Base-by-base conservation (phyloP, 2,797 vertebrate species). In the Pseudochirops cupreus region DNA sequence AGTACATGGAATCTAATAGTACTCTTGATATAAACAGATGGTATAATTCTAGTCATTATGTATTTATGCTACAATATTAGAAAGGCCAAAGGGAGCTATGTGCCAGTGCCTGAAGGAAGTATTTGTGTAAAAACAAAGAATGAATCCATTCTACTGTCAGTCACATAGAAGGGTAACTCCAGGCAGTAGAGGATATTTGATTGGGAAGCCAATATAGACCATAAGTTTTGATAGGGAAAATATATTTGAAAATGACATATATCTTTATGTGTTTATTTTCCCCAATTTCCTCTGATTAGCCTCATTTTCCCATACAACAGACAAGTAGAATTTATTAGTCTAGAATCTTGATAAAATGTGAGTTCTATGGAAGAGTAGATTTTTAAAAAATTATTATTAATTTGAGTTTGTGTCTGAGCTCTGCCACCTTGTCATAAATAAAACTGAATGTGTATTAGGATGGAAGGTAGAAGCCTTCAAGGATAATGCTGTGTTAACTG, bases 1-100 rank as follows among this genome's bases (percentile, higher is more conserved):
- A 59, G 90, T 96, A 57, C 90, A 97, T 97, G 97, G 97, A 97
- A 94, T 33, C 54, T 93, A 97, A 97, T 62, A 56, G 92, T 67
- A 96, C 90, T 50, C 93, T 57, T 96, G 94, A 96, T 95, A 94
- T 91, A 95, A 95, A 95, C 90, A 95, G 93, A 95, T 94, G 91
- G n/a, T 67, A 59, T 91, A 91, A 94, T 89, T 92, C 13, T 4
- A 96, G 90, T 91, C 91, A 95, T 95, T 96, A 96, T 95, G 52
- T 74, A 93, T 95, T 97, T 97, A 96, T 90, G 46, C 91, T 82
- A 6, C 90, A 82, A 29, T 2, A 87, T 93, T 91, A 91, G 54
- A 95, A 96, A 95, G 28, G 39, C 90, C 92, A 95, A 91, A 11
- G 56, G 90, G 62, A 96, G 95, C 13, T 91, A 46, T 91, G 16